phyloP scores from a whole-genome alignment of 2,888 invertebrate species.

The Linhomoeus sp. region DNA sequence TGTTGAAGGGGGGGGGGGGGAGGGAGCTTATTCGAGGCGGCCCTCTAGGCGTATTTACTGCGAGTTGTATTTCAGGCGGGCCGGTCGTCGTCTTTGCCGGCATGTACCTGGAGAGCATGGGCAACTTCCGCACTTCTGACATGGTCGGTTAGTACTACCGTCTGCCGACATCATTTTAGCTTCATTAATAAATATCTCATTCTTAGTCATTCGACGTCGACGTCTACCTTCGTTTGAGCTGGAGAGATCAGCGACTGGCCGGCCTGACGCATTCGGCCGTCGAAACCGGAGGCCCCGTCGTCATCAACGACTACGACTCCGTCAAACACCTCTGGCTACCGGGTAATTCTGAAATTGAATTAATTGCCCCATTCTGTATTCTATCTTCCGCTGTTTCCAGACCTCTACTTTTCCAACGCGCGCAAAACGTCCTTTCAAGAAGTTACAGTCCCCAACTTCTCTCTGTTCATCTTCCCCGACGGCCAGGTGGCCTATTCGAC shows the following conservation, averaged over 20 bases:
- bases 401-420: slow-evolving; percentile 21
- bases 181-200: not conserved
- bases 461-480: slow-evolving; percentile 17
- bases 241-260: slow-evolving; percentile 11
- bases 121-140: slow-evolving; percentile 15
- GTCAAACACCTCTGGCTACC: slow-evolving; percentile 16
- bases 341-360: not conserved
- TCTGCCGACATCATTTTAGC: not conserved
- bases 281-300: slow-evolving; percentile 12
- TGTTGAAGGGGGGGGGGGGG: too few relatives aligned
- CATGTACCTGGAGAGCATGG: slow-evolving; percentile 15
- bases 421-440: slow-evolving; percentile 12
- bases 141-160: slow-evolving; percentile 9
- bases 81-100: slow-evolving; percentile 13
- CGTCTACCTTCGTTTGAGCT: slow-evolving; percentile 17
- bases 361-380: not conserved
- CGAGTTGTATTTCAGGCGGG: too few relatives aligned
- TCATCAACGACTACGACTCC: slow-evolving; percentile 16
- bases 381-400: slow-evolving; percentile 15
- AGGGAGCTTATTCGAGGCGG: too few relatives aligned
- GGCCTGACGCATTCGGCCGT: slow-evolving; percentile 8
- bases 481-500: slow-evolving; percentile 18
- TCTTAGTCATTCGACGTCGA: slow-evolving; percentile 22
- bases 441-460: slow-evolving; percentile 22
- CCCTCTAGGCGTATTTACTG: too few relatives aligned